A percentile compares a stretch with the other conserved stretches of the same genome.
Evolutionary conservation across 2,888 invertebrate genomes (phyloP).

Genomic region (Therioaphis trifolii): DNA sequence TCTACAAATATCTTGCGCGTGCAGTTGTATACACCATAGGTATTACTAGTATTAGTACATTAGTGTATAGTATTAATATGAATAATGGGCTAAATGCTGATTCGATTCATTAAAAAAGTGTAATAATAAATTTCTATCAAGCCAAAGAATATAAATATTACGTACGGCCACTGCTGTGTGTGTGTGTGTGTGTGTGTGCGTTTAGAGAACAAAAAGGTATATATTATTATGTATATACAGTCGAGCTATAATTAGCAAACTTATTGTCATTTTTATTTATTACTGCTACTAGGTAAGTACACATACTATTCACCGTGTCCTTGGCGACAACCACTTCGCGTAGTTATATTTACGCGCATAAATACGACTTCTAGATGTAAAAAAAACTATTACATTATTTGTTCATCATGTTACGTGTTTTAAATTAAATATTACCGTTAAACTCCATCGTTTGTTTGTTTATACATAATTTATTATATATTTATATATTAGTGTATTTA

Average conservation of each 20-base stretch:
- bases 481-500: neutral
- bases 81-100: neutral
- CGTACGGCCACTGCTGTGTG: neutral
- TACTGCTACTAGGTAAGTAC: conserved; percentile 4
- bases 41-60: no score
- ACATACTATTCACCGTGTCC: conserved; percentile 17
- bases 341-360: neutral
- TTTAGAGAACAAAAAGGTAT: conserved; percentile 13
- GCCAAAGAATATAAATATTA: neutral
- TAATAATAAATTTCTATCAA: conserved; percentile 17
- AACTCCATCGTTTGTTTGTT: conserved; percentile 3
- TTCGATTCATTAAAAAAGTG: conserved; percentile 1
- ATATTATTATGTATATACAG: conserved; percentile 14
- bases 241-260: conserved; percentile 34
- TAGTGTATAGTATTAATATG: neutral
- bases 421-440: neutral
- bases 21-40: neutral
- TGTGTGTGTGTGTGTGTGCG: neutral
- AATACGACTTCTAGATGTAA: neutral
- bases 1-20: neutral
- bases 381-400: neutral
- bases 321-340: conserved; percentile 29
- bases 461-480: no score
- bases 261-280: conserved; percentile 26
- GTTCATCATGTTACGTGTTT: neutral